Evolutionary conservation across 2,888 invertebrate genomes (phyloP), one percentile per base, ranked within the genome.

Genomic region (Clepsis dumicolana): DNA sequence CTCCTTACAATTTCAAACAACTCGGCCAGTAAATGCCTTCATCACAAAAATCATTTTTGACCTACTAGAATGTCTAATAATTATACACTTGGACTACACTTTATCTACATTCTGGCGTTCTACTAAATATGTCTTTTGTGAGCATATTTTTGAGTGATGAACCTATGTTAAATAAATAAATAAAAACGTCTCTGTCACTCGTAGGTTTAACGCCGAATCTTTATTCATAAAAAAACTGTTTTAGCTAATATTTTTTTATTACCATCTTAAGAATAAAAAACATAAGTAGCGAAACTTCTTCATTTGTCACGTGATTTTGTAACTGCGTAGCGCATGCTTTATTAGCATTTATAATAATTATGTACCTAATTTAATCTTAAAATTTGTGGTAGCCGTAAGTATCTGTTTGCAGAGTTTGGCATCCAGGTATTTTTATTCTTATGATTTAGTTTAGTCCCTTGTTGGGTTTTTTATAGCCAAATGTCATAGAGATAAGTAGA

Each of bases 11-110:
- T 87, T 88, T 87, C 75, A 79, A 87, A 83, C 86, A 88, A 87
- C 83, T 84, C 84, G 90, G 89, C 91, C 91, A 89, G 84, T 91
- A 90, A 90, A 90, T 91, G 93, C 92, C 91, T 78, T 86, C 87
- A 89, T 91, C 90, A 90, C 90, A 88, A 85, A 86, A 83, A 83
- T 81, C 78, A 70, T 74, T 75, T 27, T 53, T 53, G 64, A 68
- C 54, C 62, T 73, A 74, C 75, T 73, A 76, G 72, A 75, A 78
- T 68, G 64, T 73, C 66, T 70, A 77, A 66, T 70, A 76, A 67
- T 53, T 63, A 71, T 77, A 81, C 72, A 80, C 74, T 76, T 80
- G 82, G 78, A 78, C 82, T 86, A 87, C 73, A 73, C 64, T 75
- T 79, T 80, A 79, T 74, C 80, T 86, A 87, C 78, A 79, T 80